A percentile compares a stretch with the other conserved stretches of the same genome.
Conservation (phyloP, 2,888 invertebrate species). For the Pyrocoelia pectoralis region DNA sequence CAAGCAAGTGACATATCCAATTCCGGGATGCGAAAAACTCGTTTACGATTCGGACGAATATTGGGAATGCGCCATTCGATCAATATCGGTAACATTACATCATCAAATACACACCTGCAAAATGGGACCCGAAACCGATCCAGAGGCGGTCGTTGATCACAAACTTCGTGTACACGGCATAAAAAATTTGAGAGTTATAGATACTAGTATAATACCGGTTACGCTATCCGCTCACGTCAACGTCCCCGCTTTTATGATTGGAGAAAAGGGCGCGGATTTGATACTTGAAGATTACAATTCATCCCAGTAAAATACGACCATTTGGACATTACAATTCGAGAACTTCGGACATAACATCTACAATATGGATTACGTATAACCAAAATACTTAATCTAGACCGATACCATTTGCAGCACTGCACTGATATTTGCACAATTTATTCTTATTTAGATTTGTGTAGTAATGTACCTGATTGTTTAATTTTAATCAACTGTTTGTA, state of each 20-base stretch:
- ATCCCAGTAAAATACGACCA: too few relatives aligned
- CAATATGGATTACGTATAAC: too few relatives aligned
- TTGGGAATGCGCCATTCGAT: constrained; percentile 63
- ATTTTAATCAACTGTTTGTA: too few relatives aligned
- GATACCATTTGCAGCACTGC: too few relatives aligned
- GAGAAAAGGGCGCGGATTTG: constrained; percentile 65
- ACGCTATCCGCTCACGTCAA: constrained; percentile 64
- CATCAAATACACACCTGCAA: constrained; percentile 66
- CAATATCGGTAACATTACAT: constrained; percentile 61
- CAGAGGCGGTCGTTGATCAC: constrained; percentile 66
- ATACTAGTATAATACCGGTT: constrained; percentile 65
- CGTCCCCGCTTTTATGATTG: constrained; percentile 65
- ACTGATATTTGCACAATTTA: too few relatives aligned
- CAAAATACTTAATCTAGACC: too few relatives aligned
- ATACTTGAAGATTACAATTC: constrained; percentile 60
- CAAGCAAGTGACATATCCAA: constrained; percentile 55
- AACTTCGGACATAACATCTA: too few relatives aligned
- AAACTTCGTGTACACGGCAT: constrained; percentile 63
- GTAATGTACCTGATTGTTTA: too few relatives aligned
- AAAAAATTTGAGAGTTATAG: constrained; percentile 62
- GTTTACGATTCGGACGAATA: constrained; percentile 61
- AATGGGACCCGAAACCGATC: constrained; percentile 64
- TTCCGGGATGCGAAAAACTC: constrained; percentile 62
- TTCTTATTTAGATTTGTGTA: too few relatives aligned
- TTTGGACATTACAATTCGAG: too few relatives aligned